These are phyloP conservation scores for Malurus leucopterus DNA, from an alignment of 2,797 vertebrate genomes.

Conservation along the genomic window DNA sequence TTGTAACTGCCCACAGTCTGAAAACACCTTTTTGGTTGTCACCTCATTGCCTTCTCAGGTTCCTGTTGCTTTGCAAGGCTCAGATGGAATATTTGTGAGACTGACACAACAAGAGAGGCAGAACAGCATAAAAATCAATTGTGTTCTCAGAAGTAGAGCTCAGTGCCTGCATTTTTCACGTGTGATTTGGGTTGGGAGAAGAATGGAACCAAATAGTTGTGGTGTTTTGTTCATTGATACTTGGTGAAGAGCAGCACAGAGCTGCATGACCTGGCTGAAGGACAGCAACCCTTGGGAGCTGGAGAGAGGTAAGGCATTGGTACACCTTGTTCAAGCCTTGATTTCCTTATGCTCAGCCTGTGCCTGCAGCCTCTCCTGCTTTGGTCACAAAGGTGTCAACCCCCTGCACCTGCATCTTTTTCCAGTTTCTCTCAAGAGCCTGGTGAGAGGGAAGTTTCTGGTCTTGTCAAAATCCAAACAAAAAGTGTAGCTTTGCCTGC, in stretches of 20 bases:
- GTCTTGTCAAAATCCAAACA: neutral
- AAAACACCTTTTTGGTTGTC: neutral
- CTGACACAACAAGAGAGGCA: neutral
- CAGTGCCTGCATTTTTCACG: neutral
- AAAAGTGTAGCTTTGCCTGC: neutral
- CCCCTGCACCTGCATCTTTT: fast-evolving
- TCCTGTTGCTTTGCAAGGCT: neutral
- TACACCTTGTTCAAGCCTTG: neutral
- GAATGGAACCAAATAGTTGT: neutral
- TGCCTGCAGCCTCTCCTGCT: neutral
- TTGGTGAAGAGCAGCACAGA: neutral
- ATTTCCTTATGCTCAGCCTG: neutral
- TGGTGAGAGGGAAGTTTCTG: neutral
- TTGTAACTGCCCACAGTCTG: neutral
- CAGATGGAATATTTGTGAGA: neutral
- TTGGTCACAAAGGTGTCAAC: neutral
- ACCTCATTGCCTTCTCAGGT: neutral
- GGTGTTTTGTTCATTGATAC: neutral
- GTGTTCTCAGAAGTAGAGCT: neutral
- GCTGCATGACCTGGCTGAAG: neutral
- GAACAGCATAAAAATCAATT: neutral
- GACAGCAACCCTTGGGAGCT: neutral
- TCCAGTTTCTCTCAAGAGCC: neutral
- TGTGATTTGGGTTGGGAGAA: neutral
- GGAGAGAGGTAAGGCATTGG: neutral